These are phyloP conservation scores for Bathynomus jamesi DNA, from an alignment of 1,140 invertebrate genomes.

Conservation along the genomic window DNA sequence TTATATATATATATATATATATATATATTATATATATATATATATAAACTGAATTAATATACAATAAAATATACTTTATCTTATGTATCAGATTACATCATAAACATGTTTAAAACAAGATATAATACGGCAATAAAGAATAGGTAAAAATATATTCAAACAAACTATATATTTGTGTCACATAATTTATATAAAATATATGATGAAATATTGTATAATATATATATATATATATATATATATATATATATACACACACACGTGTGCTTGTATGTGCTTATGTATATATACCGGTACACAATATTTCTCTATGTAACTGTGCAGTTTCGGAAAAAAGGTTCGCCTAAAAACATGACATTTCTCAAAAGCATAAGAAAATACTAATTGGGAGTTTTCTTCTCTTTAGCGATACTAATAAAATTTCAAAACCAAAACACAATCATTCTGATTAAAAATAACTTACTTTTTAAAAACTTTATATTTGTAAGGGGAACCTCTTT, in stretches of 20 bases:
- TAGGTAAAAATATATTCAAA: neutral
- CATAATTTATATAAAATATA: neutral
- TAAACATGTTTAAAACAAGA: neutral
- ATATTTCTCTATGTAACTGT: neutral
- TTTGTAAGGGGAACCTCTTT: neutral
- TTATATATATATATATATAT: neutral
- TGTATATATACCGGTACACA: neutral
- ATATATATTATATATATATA: neutral
- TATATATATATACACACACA: neutral
- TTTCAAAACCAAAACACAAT: neutral
- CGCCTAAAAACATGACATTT: neutral
- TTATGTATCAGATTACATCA: neutral
- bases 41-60: neutral
- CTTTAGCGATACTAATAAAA: too few species aligned
- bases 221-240: neutral
- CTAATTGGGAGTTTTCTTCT: too few species aligned
- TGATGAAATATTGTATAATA: neutral
- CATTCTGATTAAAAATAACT: neutral
- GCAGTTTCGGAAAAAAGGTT: neutral
- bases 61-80: neutral
- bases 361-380: neutral
- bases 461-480: neutral
- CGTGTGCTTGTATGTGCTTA: neutral
- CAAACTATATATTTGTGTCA: neutral
- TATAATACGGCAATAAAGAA: neutral